Evolutionary conservation across 2,113 vertebrate genomes (phyloP).

Genomic region (Lathamus discolor): DNA sequence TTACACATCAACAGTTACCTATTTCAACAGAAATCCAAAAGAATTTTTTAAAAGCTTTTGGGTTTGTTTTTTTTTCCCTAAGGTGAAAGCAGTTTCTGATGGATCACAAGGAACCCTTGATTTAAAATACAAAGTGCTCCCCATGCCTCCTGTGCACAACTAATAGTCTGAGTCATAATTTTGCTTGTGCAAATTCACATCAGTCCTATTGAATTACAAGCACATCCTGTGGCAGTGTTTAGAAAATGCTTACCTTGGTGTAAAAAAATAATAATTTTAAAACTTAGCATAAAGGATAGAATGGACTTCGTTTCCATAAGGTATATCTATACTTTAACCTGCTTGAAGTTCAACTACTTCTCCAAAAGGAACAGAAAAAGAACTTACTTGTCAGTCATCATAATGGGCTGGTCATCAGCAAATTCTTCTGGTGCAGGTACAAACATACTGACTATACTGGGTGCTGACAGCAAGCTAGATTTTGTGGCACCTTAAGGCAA

Average conservation of each 20-base stretch:
- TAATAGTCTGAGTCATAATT: background rate
- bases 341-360: background rate
- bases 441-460: slow-evolving; percentile 98
- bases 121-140: background rate
- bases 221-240: background rate
- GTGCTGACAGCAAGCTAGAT: slow-evolving; percentile 93
- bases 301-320: background rate
- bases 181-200: background rate
- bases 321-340: background rate
- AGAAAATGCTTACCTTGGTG: background rate
- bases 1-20: background rate
- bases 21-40: background rate
- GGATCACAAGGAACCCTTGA: background rate
- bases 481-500: slow-evolving; percentile 86
- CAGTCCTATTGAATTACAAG: background rate
- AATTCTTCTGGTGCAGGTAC: slow-evolving; percentile 97
- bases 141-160: background rate
- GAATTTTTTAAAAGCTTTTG: background rate
- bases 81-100: background rate
- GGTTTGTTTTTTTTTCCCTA: background rate
- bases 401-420: slow-evolving; percentile 91
- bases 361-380: background rate
- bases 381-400: slow-evolving; percentile 94
- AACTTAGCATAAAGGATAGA: background rate
- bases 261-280: background rate